phyloP scores from a whole-genome alignment of 1,140 invertebrate species.

The Euura saliciscinereae region DNA sequence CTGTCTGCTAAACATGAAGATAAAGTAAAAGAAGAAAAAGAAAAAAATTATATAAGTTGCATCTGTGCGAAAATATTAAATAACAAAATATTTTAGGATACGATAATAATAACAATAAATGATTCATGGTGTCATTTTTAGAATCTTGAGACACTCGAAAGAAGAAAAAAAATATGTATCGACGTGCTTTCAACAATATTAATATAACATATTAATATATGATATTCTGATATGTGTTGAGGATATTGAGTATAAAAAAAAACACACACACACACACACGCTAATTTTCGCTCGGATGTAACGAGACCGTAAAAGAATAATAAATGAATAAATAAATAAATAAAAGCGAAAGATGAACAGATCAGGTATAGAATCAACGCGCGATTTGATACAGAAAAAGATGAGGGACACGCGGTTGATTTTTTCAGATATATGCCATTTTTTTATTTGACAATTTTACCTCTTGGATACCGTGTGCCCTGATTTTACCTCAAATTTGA shows the following conservation, averaged over 20 bases:
- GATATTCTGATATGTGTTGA: no score
- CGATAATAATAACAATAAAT: constrained; percentile 3
- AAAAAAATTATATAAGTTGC: background rate
- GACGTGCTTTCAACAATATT: background rate
- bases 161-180: constrained; percentile 25
- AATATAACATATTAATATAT: background rate
- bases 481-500: no score
- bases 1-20: constrained; percentile 7
- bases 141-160: constrained; percentile 24
- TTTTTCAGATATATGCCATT: no score
- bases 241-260: background rate
- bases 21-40: background rate
- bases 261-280: background rate
- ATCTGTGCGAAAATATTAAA: no score
- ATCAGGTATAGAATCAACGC: no score
- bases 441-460: no score
- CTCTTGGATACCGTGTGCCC: background rate
- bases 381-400: no score
- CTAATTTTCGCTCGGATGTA: background rate
- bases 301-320: background rate
- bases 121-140: constrained; percentile 26
- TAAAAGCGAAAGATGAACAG: no score
- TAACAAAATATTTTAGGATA: no score
- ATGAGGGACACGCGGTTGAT: no score
- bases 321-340: background rate